Conservation (phyloP, 2,888 invertebrate genomes). For the Conops quadrifasciatus region DNA sequence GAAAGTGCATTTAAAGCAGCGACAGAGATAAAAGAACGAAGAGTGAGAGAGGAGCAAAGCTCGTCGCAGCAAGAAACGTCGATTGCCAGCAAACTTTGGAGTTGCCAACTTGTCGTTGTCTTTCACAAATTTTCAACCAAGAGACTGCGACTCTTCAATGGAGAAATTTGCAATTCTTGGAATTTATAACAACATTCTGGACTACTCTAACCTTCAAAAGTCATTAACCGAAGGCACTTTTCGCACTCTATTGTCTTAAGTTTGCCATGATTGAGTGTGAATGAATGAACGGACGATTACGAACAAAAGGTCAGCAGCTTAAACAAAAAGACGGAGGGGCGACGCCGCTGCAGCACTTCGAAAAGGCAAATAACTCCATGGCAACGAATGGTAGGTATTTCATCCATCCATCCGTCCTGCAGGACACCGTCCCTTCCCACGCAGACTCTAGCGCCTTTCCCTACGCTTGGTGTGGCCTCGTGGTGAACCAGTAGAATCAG, state of each 20-base stretch:
- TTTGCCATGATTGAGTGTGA: background rate
- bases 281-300: conserved; percentile 27
- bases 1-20: background rate
- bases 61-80: background rate
- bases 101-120: too few species aligned
- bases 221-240: conserved; percentile 40
- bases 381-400: background rate
- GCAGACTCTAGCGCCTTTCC: background rate
- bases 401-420: background rate
- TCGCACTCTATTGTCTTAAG: conserved; percentile 44
- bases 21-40: too few species aligned
- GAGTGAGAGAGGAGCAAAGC: too few species aligned
- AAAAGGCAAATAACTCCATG: background rate
- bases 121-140: background rate
- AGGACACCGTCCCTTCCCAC: background rate
- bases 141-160: background rate
- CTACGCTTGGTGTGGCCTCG: conserved; percentile 41
- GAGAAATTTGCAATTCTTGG: background rate
- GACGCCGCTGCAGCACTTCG: background rate
- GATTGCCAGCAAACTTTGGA: too few species aligned
- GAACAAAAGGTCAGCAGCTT: conserved; percentile 37
- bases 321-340: conserved; percentile 14
- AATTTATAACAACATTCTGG: too few species aligned
- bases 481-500: conserved; percentile 44
- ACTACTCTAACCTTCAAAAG: conserved; percentile 28